phyloP scores from a whole-genome alignment of 2,797 vertebrate species.

The Peromyscus aztecus region DNA sequence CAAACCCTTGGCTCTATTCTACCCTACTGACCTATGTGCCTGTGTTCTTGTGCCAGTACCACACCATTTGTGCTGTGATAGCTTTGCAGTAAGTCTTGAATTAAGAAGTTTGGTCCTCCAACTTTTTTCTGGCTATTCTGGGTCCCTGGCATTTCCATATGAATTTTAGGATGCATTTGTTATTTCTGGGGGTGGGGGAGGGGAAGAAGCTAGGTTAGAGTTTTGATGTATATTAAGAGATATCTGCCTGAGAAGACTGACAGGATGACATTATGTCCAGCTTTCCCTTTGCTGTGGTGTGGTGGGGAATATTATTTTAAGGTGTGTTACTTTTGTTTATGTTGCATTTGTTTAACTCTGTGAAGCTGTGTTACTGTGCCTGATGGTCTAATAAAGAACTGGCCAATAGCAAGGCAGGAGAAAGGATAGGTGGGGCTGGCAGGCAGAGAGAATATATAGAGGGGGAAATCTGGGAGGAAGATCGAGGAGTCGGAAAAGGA shows the following conservation, averaged over 20 bases:
- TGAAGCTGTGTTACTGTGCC: no score
- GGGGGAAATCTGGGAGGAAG: no score
- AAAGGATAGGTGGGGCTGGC: no score
- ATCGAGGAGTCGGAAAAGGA: no score
- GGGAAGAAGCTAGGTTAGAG: background rate
- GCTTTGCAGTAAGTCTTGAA: background rate
- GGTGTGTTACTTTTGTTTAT: no score
- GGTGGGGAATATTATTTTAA: no score
- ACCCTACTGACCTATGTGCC: background rate
- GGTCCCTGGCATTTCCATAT: background rate
- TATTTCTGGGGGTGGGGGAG: background rate
- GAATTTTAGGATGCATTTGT: constrained; percentile 8
- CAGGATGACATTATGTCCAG: background rate
- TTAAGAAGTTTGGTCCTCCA: background rate
- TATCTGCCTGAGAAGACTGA: constrained; percentile 29
- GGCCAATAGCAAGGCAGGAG: no score
- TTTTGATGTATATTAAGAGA: background rate
- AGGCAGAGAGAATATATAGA: no score
- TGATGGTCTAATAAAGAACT: no score
- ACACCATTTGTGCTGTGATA: background rate
- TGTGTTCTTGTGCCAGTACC: no score
- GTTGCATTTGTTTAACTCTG: no score
- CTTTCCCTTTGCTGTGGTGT: background rate
- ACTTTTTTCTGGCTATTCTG: constrained; percentile 1
- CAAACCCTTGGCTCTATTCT: background rate